Conservation (phyloP, 2,113 vertebrate genomes). For the Burhinus bistriatus region DNA sequence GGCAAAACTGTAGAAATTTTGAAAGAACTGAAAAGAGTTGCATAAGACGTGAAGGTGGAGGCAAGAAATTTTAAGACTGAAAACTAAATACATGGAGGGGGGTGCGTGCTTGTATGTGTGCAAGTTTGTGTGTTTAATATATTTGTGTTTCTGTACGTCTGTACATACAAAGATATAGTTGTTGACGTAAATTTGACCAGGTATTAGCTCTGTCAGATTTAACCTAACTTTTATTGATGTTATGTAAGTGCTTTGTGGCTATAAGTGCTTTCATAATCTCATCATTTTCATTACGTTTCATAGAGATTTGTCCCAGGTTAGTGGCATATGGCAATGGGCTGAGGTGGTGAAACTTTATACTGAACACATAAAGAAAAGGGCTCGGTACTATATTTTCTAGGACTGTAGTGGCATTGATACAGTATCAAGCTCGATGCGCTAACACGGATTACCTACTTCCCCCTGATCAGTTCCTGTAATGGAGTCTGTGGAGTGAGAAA, state of each 20-base stretch:
- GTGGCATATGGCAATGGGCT: neutral
- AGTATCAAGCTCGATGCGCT: neutral
- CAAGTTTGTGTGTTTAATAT: neutral
- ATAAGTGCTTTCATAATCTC: neutral
- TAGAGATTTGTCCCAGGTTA: neutral
- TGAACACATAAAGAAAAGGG: neutral
- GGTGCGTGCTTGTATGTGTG: accelerated
- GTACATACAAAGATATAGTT: neutral
- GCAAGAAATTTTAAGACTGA: neutral
- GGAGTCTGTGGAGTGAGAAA: neutral
- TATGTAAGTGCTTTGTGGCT: neutral
- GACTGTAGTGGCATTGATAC: neutral
- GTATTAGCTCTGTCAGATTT: neutral
- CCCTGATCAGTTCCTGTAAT: neutral
- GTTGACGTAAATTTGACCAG: neutral
- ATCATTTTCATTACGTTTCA: neutral
- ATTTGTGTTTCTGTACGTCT: neutral
- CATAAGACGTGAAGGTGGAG: neutral
- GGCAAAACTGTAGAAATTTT: neutral
- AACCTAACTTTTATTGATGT: neutral
- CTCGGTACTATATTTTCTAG: neutral
- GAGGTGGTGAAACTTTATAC: neutral
- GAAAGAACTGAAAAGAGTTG: neutral
- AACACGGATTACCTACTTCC: neutral
- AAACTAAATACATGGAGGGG: neutral